Evolutionary conservation across 2,797 vertebrate species (phyloP).

Genomic region (Bovichtus diacanthus): DNA sequence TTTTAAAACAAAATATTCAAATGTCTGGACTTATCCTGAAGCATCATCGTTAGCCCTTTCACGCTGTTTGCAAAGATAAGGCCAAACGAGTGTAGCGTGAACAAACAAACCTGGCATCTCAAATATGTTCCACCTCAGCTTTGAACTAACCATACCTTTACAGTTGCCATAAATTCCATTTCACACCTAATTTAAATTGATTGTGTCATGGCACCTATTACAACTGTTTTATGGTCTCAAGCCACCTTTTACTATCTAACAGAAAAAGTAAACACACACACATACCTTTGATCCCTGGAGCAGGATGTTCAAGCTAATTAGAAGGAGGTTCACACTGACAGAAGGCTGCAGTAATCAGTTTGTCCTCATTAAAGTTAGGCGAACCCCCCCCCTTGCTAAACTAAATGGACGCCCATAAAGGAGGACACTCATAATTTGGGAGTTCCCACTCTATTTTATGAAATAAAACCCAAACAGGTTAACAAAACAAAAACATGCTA

Average conservation of each 20-base stretch:
- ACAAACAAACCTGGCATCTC: background rate
- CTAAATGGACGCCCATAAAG: background rate
- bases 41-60: background rate
- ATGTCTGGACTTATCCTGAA: background rate
- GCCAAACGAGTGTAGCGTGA: background rate
- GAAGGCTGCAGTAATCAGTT: background rate
- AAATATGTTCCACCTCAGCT: slow-evolving; percentile 1
- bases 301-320: background rate
- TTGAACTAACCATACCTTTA: background rate
- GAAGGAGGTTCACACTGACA: background rate
- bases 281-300: background rate
- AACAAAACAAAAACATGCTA: background rate
- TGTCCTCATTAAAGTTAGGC: background rate
- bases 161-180: slow-evolving; percentile 13
- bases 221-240: background rate
- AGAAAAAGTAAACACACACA: background rate
- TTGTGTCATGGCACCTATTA: background rate
- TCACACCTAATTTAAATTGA: background rate
- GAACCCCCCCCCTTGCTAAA: background rate
- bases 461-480: background rate
- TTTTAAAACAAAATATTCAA: background rate
- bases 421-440: background rate
- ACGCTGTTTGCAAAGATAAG: background rate
- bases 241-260: background rate
- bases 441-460: background rate